Percentiles rank a stretch among this genome's conserved stretches.
These are phyloP conservation scores for Valencia hispanica DNA, from an alignment of 2,797 vertebrate species.

Conservation along the genomic window DNA sequence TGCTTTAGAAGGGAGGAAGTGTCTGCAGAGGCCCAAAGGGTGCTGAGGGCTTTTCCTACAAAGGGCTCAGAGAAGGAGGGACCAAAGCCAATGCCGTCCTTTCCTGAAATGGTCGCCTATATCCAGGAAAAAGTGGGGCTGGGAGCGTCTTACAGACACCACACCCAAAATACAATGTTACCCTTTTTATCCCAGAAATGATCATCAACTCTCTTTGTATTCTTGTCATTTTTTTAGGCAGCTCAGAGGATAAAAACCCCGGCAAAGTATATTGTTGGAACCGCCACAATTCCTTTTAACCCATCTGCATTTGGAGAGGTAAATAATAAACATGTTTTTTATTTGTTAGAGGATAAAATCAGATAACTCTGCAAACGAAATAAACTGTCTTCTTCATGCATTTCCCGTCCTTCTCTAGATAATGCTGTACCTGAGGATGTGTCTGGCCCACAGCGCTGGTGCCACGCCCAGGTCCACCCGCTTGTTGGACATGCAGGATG, in stretches of 20 bases:
- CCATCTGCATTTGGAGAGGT: conserved; percentile 97
- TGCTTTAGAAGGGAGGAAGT: conserved; percentile 91
- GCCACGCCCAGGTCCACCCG: conserved; percentile 86
- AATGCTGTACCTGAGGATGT: conserved; percentile 95
- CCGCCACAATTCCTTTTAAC: conserved; percentile 92
- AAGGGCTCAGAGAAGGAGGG: conserved; percentile 87
- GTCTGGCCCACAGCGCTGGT: conserved; percentile 93
- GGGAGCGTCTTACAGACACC: neutral
- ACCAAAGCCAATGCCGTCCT: conserved; percentile 91
- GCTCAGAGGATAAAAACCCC: conserved; percentile 94
- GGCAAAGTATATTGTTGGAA: conserved; percentile 92
- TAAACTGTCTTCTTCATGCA: neutral
- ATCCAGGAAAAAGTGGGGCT: conserved; percentile 92
- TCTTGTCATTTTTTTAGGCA: conserved; percentile 81
- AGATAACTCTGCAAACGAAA: neutral
- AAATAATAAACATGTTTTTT: conserved; percentile 33
- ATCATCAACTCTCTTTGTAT: neutral
- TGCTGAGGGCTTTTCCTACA: conserved; percentile 84
- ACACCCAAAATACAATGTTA: neutral
- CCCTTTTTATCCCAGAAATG: neutral
- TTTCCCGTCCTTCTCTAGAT: conserved; percentile 79
- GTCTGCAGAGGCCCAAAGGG: conserved; percentile 89
- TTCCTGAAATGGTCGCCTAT: conserved; percentile 96
- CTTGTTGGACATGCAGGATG: conserved; percentile 95
- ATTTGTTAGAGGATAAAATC: neutral